Base-by-base conservation (phyloP, 2,888 invertebrate genomes). In the Agrypnus murinus region DNA sequence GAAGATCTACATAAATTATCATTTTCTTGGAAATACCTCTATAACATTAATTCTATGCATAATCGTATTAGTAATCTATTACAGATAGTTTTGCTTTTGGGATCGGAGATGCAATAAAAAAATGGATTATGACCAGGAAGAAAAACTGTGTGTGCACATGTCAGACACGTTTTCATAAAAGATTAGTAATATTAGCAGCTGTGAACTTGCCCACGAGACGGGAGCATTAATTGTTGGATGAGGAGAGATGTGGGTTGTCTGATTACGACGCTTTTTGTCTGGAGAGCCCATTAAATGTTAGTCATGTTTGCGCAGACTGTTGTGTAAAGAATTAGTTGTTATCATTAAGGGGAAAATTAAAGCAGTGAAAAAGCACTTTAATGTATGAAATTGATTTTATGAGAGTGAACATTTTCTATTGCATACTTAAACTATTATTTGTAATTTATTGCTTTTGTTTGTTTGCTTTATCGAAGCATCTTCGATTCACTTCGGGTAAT, bases 191-290 rank as follows among this genome's bases (percentile, higher is more conserved):
- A 58, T 58, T 43, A 58, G 58, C 58, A 58, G 58, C 58, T 58
- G 58, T 58, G 58, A 43, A 58, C 31, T 58, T 58, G 58, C 58
- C 58, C 58, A 58, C 58, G 58, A 58, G 58, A 58, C 58, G 15
- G 14, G 58, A 43, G 43, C 58, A 58, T 58, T 58, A 58, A 58
- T 58, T 58, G 58, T 25, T 58, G 43, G 40, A 43, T 58, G 25
- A 25, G 58, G 58, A 58, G 58, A 58, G 58, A 58, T 58, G 58
- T 58, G 58, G 58, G 58, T 36, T 36, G 55, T 36, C 55, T 55
- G 55, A 55, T 55, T 55, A 55, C 55, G 55, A 55, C 36, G 55
- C 55, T 58, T 58, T 58, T 58, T 58, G 58, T 58, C 58, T 58
- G 43, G 43, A 58, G 19, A 58, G 58, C 58, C 58, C 58, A 58